phyloP scores from a whole-genome alignment of 2,113 vertebrate species.

The Microcebus jonahi region DNA sequence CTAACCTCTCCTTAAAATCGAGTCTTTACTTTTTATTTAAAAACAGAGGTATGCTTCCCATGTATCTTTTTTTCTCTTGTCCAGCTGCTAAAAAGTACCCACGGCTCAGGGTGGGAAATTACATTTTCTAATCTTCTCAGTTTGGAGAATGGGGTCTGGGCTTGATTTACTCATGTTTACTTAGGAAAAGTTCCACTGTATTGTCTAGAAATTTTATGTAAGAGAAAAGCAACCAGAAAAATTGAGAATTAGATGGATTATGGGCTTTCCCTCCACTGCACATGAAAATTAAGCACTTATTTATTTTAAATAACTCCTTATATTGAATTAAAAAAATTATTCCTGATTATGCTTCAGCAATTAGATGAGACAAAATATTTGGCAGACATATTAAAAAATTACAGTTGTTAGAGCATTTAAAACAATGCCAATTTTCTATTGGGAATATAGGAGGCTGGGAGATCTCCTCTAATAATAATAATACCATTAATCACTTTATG shows the following conservation, averaged over 20 bases:
- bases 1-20: conserved; percentile 77
- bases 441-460: neutral
- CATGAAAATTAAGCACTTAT: neutral
- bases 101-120: conserved; percentile 59
- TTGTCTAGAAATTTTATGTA: conserved; percentile 30
- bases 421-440: neutral
- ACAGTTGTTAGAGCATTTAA: neutral
- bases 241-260: neutral
- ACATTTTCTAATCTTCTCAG: conserved; percentile 54
- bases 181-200: conserved; percentile 9
- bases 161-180: conserved; percentile 64
- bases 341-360: neutral
- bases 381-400: neutral
- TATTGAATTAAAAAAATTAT: conserved; percentile 38
- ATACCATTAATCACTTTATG: conserved; percentile 30
- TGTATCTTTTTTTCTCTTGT: conserved; percentile 36
- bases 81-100: conserved; percentile 54
- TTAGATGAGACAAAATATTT: neutral
- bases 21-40: conserved; percentile 72
- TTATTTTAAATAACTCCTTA: conserved; percentile 41
- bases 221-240: conserved; percentile 26
- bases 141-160: conserved; percentile 30
- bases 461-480: neutral
- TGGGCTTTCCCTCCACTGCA: neutral
- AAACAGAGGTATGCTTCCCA: conserved; percentile 70